Conservation (phyloP, 2,888 invertebrate genomes). For the Camponotus fellah region DNA sequence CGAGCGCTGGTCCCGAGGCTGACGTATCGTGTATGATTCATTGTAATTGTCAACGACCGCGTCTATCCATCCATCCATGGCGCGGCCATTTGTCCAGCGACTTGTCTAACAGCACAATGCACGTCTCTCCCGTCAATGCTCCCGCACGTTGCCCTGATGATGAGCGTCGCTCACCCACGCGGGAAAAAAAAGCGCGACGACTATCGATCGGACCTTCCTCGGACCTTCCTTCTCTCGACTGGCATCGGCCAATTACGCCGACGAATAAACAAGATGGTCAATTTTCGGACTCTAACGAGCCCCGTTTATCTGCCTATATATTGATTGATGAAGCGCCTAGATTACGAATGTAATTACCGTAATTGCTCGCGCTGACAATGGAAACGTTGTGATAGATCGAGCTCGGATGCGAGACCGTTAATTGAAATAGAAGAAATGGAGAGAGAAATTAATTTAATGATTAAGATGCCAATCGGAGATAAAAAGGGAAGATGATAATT, state of each 20-base stretch:
- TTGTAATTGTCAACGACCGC: conserved; percentile 80
- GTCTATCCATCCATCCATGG: conserved; percentile 70
- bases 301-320: conserved; percentile 38
- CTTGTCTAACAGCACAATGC: conserved; percentile 62
- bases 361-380: conserved; percentile 44
- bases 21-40: conserved; percentile 80
- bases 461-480: background rate
- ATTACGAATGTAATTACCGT: conserved; percentile 50
- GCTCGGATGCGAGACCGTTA: conserved; percentile 24
- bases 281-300: conserved; percentile 52
- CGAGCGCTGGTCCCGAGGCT: conserved; percentile 58
- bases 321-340: conserved; percentile 47
- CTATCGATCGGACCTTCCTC: conserved; percentile 33
- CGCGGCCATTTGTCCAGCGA: conserved; percentile 57
- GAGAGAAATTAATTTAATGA: background rate
- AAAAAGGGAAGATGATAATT: background rate
- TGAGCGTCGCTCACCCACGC: conserved; percentile 48
- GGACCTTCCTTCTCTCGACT: conserved; percentile 28
- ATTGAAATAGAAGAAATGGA: conserved; percentile 20
- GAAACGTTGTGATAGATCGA: conserved; percentile 31
- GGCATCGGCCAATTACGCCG: conserved; percentile 40
- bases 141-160: conserved; percentile 63
- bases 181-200: conserved; percentile 40
- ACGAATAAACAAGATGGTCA: conserved; percentile 50
- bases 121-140: conserved; percentile 31